These are phyloP conservation scores for Gastrophryne carolinensis DNA, from an alignment of 2,797 vertebrate species.

Conservation along the genomic window DNA sequence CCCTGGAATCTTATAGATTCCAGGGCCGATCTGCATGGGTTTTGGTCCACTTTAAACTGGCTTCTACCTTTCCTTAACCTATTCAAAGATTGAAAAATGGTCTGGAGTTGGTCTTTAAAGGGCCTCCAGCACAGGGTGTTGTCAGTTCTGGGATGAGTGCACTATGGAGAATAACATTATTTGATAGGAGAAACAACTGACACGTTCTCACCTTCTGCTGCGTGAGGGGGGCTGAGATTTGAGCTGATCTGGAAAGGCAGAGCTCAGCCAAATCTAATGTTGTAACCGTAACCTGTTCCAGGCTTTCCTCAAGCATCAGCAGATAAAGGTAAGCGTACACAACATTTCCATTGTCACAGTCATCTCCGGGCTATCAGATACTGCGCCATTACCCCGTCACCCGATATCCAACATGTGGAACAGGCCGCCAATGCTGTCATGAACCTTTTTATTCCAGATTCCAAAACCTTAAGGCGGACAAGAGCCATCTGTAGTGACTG, in stretches of 20 bases:
- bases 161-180: neutral
- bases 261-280: constrained; percentile 25
- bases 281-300: constrained; percentile 21
- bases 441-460: neutral
- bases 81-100: too few relatives aligned
- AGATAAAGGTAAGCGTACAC: neutral
- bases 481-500: neutral
- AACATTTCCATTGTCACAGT: constrained; percentile 12
- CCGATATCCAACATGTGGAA: neutral
- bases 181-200: constrained; percentile 2
- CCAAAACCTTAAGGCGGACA: neutral
- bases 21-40: too few relatives aligned
- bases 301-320: constrained; percentile 20
- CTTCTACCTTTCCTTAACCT: too few relatives aligned
- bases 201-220: neutral
- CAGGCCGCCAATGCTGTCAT: neutral
- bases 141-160: neutral
- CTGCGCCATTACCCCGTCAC: constrained; percentile 1
- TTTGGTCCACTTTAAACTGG: too few relatives aligned
- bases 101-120: too few relatives aligned
- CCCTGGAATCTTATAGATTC: too few relatives aligned
- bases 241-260: neutral
- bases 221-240: neutral
- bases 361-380: neutral
- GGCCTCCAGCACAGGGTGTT: too few relatives aligned